phyloP scores from a whole-genome alignment of 2,113 vertebrate genomes.

The Gila orcuttii region DNA sequence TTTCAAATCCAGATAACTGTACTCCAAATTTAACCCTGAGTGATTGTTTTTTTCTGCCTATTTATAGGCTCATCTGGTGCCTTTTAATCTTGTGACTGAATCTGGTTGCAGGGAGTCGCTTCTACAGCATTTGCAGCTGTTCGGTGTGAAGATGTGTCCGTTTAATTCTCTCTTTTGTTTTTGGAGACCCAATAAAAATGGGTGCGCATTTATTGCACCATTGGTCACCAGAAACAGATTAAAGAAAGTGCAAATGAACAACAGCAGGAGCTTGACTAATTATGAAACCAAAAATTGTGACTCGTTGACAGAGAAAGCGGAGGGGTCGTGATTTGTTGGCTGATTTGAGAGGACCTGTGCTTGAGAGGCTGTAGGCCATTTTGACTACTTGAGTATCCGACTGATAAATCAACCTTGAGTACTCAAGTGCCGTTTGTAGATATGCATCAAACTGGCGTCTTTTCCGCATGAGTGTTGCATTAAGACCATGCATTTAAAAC shows the following conservation, averaged over 20 bases:
- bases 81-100: conserved; percentile 41
- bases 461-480: background rate
- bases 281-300: conserved; percentile 3
- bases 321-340: background rate
- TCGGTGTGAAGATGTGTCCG: conserved; percentile 32
- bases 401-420: background rate
- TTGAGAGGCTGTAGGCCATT: background rate
- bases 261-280: background rate
- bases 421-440: background rate
- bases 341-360: background rate
- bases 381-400: background rate
- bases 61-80: conserved; percentile 39
- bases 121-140: conserved; percentile 51
- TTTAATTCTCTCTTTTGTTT: conserved; percentile 52
- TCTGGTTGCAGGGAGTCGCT: conserved; percentile 37
- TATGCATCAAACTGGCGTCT: background rate
- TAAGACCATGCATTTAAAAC: background rate
- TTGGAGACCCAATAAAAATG: conserved; percentile 38
- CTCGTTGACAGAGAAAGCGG: background rate
- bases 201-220: conserved; percentile 2
- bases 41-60: conserved; percentile 47
- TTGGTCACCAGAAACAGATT: conserved; percentile 2
- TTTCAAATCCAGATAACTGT: conserved; percentile 45
- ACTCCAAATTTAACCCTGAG: conserved; percentile 48
- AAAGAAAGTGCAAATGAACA: background rate